These are phyloP conservation scores for Dipodomys stephensi DNA, from an alignment of 2,113 vertebrate species.

Conservation along the genomic window DNA sequence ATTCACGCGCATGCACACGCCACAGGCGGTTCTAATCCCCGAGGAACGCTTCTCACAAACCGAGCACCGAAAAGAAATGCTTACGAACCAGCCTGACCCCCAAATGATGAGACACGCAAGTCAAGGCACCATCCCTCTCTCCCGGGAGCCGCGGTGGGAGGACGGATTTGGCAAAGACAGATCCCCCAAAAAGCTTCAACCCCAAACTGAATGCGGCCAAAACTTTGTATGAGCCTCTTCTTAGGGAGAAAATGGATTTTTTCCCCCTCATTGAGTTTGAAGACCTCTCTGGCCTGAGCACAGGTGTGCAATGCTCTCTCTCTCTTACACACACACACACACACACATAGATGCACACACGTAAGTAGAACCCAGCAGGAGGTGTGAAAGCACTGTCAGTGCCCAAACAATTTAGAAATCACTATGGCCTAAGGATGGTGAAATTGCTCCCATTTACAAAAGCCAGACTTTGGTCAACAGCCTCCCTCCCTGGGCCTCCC, in stretches of 20 bases:
- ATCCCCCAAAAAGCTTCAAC: neutral
- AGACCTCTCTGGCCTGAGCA: neutral
- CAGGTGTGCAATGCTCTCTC: too few species aligned
- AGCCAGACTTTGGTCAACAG: slow-evolving; percentile 43
- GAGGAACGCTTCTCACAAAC: neutral
- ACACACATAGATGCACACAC: too few species aligned
- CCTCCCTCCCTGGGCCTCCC: neutral
- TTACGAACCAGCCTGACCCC: slow-evolving; percentile 59
- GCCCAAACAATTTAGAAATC: slow-evolving; percentile 56
- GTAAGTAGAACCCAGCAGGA: neutral
- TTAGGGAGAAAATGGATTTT: neutral
- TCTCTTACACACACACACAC: too few species aligned
- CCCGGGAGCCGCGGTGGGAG: slow-evolving; percentile 39
- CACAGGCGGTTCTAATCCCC: neutral
- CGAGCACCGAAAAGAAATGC: slow-evolving; percentile 58
- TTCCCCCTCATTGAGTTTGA: slow-evolving; percentile 19
- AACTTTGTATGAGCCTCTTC: slow-evolving; percentile 50
- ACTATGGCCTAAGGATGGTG: slow-evolving; percentile 45
- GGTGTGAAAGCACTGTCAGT: neutral
- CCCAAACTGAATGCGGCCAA: neutral
- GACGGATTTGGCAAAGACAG: slow-evolving; percentile 67
- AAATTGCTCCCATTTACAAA: slow-evolving; percentile 64
- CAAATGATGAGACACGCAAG: slow-evolving; percentile 53
- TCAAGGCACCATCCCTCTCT: slow-evolving; percentile 50
- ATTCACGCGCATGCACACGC: neutral